Base-by-base conservation (phyloP, 2,888 invertebrate species). In the Nomada flava region DNA sequence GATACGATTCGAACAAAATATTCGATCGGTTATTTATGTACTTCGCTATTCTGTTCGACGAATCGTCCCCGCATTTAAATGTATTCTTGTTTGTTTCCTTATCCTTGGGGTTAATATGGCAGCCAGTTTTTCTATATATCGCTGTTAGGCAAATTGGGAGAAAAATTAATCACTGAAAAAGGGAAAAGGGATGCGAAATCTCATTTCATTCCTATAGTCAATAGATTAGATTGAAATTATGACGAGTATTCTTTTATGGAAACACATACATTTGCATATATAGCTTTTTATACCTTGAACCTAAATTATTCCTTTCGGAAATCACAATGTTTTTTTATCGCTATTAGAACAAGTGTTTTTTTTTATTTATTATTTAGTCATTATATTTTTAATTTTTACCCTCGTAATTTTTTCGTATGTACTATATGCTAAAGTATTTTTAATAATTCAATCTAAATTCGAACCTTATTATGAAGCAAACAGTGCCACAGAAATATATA, bases 21-120 rank as follows among this genome's bases (percentile, higher is more conserved):
- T 64, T 64, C 29, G 50, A 23, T 60, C 20, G 29, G 53, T 50
- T 73, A 63, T 26, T 52, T 53, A 11, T 11, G 13, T 60, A 52
- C 26, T 67, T 44, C 26, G 42, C 44, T 18, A 44, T 47, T 23
- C 23, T 47, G 50, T 70, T 55, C 60, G 67, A 57, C 47, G 71
- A 68, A 42, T 67, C 70, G 64, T 18, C 57, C 68, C 26, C 65
- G 36, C 70, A 0, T 67, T 62, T 52, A 73, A 71, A 73, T 62
- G 36, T 47, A 60, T 63, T 78, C 67, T 68, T 77, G 29, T 83
- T 83, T 70, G 18, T 52, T 50, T 52, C 5, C 20, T 23, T 57
- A 69, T 80, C 20, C 55, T 73, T 69, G 44, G 59, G 67, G 44
- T 65, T 80, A 80, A 73, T 62, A 52, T 63, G 69, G 69, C 55